Conservation (phyloP, 2,797 vertebrate species). For the Poeciliopsis turneri region DNA sequence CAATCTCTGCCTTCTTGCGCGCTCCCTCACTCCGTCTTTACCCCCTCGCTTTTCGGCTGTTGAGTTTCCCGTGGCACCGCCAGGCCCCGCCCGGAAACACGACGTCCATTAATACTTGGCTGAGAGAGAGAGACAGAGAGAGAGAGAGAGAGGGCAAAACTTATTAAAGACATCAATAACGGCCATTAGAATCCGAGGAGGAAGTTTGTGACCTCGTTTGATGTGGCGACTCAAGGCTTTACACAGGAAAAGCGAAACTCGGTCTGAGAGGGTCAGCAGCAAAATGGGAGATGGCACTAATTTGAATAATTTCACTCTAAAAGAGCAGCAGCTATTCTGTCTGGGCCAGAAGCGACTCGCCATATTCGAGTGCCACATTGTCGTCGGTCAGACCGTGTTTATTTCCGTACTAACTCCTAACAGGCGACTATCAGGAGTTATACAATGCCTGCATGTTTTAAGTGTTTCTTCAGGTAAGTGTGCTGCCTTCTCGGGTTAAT, state of each 20-base stretch:
- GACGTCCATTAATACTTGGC: conserved; percentile 54
- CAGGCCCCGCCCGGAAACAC: conserved; percentile 31
- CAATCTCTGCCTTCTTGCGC: conserved; percentile 52
- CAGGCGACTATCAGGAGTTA: conserved; percentile 14
- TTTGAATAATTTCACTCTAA: conserved; percentile 40
- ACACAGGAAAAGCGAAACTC: not conserved
- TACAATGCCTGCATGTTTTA: conserved; percentile 31
- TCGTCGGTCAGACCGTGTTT: conserved; percentile 42
- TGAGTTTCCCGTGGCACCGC: conserved; percentile 29
- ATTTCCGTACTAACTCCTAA: conserved; percentile 3
- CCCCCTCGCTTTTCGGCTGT: conserved; percentile 29
- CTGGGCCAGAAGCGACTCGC: conserved; percentile 50
- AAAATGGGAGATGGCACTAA: conserved; percentile 26
- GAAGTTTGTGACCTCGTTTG: conserved; percentile 68
- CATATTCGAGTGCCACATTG: conserved; percentile 44
- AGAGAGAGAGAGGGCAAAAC: conserved; percentile 37
- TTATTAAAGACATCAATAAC: conserved; percentile 78
- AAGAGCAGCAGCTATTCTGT: conserved; percentile 28
- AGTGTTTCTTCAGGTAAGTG: not conserved
- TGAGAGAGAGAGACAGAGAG: conserved; percentile 16
- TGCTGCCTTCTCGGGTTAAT: not conserved
- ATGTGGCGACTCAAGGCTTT: conserved; percentile 48
- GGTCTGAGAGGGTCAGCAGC: conserved; percentile 1
- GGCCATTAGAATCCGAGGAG: conserved; percentile 63
- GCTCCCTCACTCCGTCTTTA: conserved; percentile 2